Base-by-base conservation (phyloP, 92 coral and sea anemone species). In the Paramuricea clavata region DNA sequence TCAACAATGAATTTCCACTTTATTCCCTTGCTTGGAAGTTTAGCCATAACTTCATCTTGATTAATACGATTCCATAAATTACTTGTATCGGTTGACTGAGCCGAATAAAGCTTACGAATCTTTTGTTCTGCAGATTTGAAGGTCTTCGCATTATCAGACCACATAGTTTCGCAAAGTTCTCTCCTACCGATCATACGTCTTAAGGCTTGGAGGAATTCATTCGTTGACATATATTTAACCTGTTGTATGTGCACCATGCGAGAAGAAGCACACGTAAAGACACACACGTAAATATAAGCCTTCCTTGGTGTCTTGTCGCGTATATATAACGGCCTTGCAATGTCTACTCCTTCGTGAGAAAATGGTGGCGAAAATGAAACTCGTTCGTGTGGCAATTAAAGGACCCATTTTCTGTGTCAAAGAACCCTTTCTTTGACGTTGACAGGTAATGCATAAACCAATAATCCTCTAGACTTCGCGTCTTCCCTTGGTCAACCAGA, bases 191-290 rank as follows among this genome's bases (percentile, higher is more conserved):
- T n/a, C n/a, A 82, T 88, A 22, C 91, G 83, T 44, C 33, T 41
- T 11, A 83, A 88, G 5, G 88, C 92, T 75, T 83, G 88, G 36
- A 88, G 88, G n/a, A 88, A 76, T 43, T 83, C 85, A 26, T 83
- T 72, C 5, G 92, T 88, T 16, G 88, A 23, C 42, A 83, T 19
- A 61, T 64, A 22, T 15, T 74, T 34, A 54, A 74, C 83, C 1
- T 83, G 88, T 44, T 83, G 85, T 25, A 88, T 39, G 47, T 83
- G 92, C 36, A 75, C 74, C 79, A 76, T 39, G 60, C 73, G 88
- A 10, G 88, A 83, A 0, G 85, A 75, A 12, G 72, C 88, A n/a
- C 88, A 89, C 8, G 89, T 84, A 56, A 83, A 83, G 1, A 89
- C 3, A 43, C 88, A 82, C 13, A 82, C n/a, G 69, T 71, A n/a